Percentiles rank a stretch among this genome's conserved stretches.
Conservation (phyloP, 2,888 invertebrate genomes). For the Lissocephala sabroskyi region DNA sequence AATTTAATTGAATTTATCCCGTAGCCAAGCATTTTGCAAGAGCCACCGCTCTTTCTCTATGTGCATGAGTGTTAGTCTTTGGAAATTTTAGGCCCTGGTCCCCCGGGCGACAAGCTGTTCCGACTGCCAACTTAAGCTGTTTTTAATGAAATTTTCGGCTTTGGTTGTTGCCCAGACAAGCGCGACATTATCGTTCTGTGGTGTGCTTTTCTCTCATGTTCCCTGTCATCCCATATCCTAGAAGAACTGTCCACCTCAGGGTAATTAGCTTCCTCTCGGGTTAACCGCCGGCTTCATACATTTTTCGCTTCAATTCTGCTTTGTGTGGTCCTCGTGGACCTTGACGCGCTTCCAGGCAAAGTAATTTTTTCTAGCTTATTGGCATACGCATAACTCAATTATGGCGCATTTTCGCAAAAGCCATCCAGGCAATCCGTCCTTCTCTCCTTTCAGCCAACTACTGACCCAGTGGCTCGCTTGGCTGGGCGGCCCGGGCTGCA, state of each 20-base stretch:
- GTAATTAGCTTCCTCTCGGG: too few relatives aligned
- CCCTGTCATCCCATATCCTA: too few relatives aligned
- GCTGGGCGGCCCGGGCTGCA: background rate
- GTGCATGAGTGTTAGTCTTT: background rate
- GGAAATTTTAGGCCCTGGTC: conserved; percentile 21
- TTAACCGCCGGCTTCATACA: too few relatives aligned
- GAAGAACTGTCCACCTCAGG: too few relatives aligned
- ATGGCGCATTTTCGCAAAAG: conserved; percentile 37
- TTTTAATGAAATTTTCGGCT: conserved; percentile 46
- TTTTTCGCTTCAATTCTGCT: too few relatives aligned
- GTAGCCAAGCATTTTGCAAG: background rate
- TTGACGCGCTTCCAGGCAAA: conserved; percentile 8
- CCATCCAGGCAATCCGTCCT: too few relatives aligned
- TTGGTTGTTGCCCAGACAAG: conserved; percentile 35
- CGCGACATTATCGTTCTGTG: too few relatives aligned
- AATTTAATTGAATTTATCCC: conserved; percentile 40
- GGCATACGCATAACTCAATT: conserved; percentile 44
- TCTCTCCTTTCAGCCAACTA: background rate
- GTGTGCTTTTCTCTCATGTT: too few relatives aligned
- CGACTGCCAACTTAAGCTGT: conserved; percentile 20
- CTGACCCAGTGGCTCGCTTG: background rate
- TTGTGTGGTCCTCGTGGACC: too few relatives aligned
- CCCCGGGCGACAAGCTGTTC: background rate
- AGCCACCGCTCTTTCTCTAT: background rate
- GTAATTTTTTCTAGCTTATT: conserved; percentile 29